Percentiles rank a stretch among this genome's conserved stretches.
Evolutionary conservation across 2,797 vertebrate species (phyloP).

Genomic region (Protosalanx chinensis): DNA sequence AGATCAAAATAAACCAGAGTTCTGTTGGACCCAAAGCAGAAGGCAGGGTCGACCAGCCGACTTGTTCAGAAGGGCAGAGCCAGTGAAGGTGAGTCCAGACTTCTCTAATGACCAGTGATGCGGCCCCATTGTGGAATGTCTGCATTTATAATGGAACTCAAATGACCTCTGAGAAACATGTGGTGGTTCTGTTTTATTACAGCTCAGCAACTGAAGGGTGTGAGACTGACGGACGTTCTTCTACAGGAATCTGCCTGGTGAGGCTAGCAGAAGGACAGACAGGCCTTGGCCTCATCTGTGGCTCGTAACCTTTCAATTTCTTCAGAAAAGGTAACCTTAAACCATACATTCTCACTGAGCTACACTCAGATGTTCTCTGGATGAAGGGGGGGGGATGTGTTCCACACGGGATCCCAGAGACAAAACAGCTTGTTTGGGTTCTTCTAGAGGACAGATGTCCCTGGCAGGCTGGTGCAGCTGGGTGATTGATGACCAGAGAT

Average conservation of each 20-base stretch:
- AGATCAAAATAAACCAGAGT: too few relatives aligned
- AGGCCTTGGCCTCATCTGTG: slow-evolving; percentile 52
- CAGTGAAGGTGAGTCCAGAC: too few relatives aligned
- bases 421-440: slow-evolving; percentile 37
- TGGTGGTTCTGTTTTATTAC: slow-evolving; percentile 59
- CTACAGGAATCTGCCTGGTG: slow-evolving; percentile 60
- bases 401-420: slow-evolving; percentile 60
- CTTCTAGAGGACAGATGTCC: not conserved
- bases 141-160: slow-evolving; percentile 58
- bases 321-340: slow-evolving; percentile 59
- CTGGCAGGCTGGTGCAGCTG: not conserved
- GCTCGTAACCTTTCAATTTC: slow-evolving; percentile 61
- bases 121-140: slow-evolving; percentile 54
- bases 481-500: not conserved
- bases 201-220: slow-evolving; percentile 43
- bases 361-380: slow-evolving; percentile 52
- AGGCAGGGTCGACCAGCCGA: too few relatives aligned
- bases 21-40: too few relatives aligned
- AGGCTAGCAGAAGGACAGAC: slow-evolving; percentile 4
- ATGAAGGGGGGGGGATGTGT: slow-evolving; percentile 54
- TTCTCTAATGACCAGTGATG: too few relatives aligned
- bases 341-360: slow-evolving; percentile 57
- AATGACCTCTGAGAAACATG: slow-evolving; percentile 50
- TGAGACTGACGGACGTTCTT: slow-evolving; percentile 62
- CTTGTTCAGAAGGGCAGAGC: too few relatives aligned